Evolutionary conservation across 2,113 vertebrate species (phyloP).

Genomic region (Archocentrus centrarchus): DNA sequence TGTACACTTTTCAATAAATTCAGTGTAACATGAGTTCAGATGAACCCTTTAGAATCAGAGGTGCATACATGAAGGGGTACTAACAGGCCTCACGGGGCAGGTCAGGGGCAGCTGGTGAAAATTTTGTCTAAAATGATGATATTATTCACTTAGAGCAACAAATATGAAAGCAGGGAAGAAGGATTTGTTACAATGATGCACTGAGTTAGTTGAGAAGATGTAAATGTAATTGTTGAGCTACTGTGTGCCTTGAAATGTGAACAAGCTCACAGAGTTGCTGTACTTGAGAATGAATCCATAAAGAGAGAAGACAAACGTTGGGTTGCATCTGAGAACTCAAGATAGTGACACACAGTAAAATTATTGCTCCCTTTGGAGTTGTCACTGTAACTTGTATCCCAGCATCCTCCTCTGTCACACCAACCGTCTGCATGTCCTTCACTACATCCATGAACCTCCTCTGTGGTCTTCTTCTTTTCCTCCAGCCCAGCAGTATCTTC

Average conservation of each 20-base stretch:
- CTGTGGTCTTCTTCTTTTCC: neutral
- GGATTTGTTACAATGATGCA: no score
- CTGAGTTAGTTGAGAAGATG: neutral
- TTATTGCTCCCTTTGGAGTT: neutral
- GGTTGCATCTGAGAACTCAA: fast-evolving
- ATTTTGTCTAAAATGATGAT: no score
- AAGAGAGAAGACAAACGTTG: neutral
- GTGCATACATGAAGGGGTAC: no score
- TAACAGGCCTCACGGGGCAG: neutral
- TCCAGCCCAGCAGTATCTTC: neutral
- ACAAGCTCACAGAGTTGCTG: neutral
- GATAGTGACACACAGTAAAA: fast-evolving
- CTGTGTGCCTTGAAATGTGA: neutral
- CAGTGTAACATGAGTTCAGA: no score
- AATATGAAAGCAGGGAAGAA: neutral
- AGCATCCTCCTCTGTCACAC: neutral
- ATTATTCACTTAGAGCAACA: neutral
- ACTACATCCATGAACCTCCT: neutral
- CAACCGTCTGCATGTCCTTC: neutral
- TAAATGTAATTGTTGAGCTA: neutral
- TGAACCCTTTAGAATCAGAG: no score
- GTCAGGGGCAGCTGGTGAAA: fast-evolving
- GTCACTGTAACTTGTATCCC: neutral
- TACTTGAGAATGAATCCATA: neutral
- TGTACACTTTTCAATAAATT: no score